A percentile compares a stretch with the other conserved stretches of the same genome.
phyloP scores from a whole-genome alignment of 2,888 invertebrate genomes.

The Oxystoma pomonae region DNA sequence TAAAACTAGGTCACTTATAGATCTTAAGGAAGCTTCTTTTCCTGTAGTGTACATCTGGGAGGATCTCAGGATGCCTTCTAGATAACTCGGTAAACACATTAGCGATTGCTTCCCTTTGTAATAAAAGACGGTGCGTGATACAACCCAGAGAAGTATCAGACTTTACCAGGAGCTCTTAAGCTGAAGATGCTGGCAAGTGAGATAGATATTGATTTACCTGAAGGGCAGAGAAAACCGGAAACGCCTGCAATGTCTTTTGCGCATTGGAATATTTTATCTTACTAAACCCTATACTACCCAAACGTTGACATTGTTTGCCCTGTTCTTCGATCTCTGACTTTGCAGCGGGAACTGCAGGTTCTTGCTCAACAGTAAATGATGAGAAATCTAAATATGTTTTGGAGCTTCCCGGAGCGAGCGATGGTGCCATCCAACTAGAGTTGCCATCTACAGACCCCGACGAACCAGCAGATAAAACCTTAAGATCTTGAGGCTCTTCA shows the following conservation, averaged over 20 bases:
- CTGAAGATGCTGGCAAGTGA: neutral
- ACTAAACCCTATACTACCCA: conserved; percentile 9
- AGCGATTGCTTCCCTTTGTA: conserved; percentile 11
- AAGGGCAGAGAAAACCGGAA: conserved; percentile 13
- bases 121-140: conserved; percentile 8
- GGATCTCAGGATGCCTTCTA: conserved; percentile 1
- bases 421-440: too few species aligned
- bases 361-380: conserved; percentile 8
- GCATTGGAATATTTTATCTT: conserved; percentile 14
- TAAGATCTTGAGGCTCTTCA: too few species aligned
- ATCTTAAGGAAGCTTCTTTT: too few species aligned
- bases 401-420: too few species aligned
- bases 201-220: conserved; percentile 7
- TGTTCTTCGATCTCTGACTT: conserved; percentile 19
- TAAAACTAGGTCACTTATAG: too few species aligned
- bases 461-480: too few species aligned
- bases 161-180: neutral
- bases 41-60: too few species aligned
- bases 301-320: conserved; percentile 16
- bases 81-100: neutral
- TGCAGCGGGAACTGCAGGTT: conserved; percentile 9
- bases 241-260: conserved; percentile 14
- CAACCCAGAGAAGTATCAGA: conserved; percentile 7
- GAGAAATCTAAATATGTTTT: conserved; percentile 15
- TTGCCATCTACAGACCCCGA: too few species aligned